Evolutionary conservation across 92 coral and sea anemone species (phyloP).

Genomic region (Zoanthus sociatus): DNA sequence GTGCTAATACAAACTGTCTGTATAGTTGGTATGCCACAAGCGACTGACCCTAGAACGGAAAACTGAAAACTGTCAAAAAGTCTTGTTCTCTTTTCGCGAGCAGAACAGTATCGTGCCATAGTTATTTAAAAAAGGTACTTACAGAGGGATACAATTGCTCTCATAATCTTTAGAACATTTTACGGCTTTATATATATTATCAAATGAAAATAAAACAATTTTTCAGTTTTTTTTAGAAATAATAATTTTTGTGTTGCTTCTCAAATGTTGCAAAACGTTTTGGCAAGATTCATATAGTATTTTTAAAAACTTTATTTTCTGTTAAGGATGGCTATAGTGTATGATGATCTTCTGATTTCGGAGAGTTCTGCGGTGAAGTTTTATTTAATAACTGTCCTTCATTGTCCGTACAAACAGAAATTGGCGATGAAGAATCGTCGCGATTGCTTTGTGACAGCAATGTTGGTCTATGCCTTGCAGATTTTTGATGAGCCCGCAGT

Average conservation of each 20-base stretch:
- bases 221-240: neutral
- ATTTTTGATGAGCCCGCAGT: conserved; percentile 97
- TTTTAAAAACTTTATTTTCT: neutral
- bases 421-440: conserved; percentile 14
- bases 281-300: neutral
- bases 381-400: conserved; percentile 5
- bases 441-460: conserved; percentile 22
- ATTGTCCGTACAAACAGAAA: conserved; percentile 39
- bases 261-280: conserved; percentile 32
- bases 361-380: conserved; percentile 38
- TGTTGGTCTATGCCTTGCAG: conserved; percentile 90
- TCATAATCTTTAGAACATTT: neutral
- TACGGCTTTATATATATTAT: neutral
- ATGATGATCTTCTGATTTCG: conserved; percentile 28
- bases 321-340: neutral
- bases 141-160: too few species aligned
- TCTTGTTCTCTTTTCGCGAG: too few species aligned
- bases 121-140: too few species aligned
- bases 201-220: neutral
- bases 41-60: too few species aligned
- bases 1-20: too few species aligned
- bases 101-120: too few species aligned
- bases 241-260: conserved; percentile 1
- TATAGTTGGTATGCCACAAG: too few species aligned
- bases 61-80: too few species aligned